These are phyloP conservation scores for Tethya wilhelma DNA, from an alignment of 37 sponge, comb jelly and placozoan genomes.

Conservation along the genomic window DNA sequence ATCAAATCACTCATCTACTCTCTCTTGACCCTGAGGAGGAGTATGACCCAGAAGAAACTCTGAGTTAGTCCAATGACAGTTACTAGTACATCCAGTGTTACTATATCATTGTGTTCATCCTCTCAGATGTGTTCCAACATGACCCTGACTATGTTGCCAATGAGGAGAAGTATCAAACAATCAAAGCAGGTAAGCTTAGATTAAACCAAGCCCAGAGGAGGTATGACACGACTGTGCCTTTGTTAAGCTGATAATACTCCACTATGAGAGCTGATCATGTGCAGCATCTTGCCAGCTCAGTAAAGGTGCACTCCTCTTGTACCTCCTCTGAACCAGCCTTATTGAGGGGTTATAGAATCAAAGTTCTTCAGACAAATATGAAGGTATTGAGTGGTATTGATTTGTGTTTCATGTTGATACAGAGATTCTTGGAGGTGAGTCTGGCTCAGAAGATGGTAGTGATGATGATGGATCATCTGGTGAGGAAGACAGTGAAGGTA, in stretches of 20 bases:
- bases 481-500: conserved; percentile 63
- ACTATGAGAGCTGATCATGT: too few relatives aligned
- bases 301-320: too few relatives aligned
- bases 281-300: too few relatives aligned
- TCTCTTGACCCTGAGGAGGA: conserved; percentile 84
- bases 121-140: conserved; percentile 87
- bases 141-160: conserved; percentile 88
- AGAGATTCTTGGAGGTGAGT: conserved; percentile 78
- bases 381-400: not conserved
- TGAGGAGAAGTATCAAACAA: conserved; percentile 81
- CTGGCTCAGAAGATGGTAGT: conserved; percentile 31
- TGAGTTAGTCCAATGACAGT: conserved; percentile 54
- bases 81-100: not conserved
- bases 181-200: conserved; percentile 68
- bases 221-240: too few relatives aligned
- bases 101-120: not conserved
- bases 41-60: conserved; percentile 63
- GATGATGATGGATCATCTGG: conserved; percentile 44
- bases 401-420: too few relatives aligned
- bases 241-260: not conserved
- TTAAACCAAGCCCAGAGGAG: too few relatives aligned
- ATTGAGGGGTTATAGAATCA: not conserved
- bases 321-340: too few relatives aligned
- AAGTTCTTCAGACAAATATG: too few relatives aligned
- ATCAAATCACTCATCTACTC: conserved; percentile 96